Base-by-base conservation (phyloP, 2,113 vertebrate species). In the Ochotona princeps region DNA sequence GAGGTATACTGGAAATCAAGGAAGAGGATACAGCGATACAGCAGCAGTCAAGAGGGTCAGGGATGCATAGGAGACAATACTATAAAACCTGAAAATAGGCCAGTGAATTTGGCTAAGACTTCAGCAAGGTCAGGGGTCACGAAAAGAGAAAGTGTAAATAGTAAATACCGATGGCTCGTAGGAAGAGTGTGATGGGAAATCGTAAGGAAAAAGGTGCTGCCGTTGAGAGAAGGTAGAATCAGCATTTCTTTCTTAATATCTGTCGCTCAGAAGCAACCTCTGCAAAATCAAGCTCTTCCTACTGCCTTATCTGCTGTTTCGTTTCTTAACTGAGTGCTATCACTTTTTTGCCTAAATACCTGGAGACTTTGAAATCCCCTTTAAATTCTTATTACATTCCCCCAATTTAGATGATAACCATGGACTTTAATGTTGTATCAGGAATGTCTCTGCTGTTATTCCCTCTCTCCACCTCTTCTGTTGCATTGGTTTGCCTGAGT, bases 311-410 rank as follows among this genome's bases (percentile, higher is more conserved):
- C 49, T 93, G 57, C 54, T 54, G 0, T 75, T 70, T 25, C 10
- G 38, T 69, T 87, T 83, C 23, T 80, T 35, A 44, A 72, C 2
- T 44, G n/a, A 51, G n/a, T 26, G 25, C 12, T 47, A 11, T 63
- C 44, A 35, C 18, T 26, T 35, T 84, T 86, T 81, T 91, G 5
- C 60, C 49, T 90, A 32, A 67, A 75, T 54, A n/a, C n/a, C 17
- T 73, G 32, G 65, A 94, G 90, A 85, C 44, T 65, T 82, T 85
- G 84, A 23, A 83, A n/a, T 91, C 11, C 49, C 89, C 47, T 90
- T 83, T 66, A 47, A 90, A n/a, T 74, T 94, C 38, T 79, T n/a
- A 38, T 1, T 12, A 12, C 12, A 10, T 14, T 8, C 0, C 15
- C 5, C 3, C 13, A 20, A 44, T 69, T 83, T 82, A 83, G 49